Evolutionary conservation across 2,113 vertebrate genomes (phyloP), one percentile per base, ranked within the genome.

Genomic region (Rostratula benghalensis): DNA sequence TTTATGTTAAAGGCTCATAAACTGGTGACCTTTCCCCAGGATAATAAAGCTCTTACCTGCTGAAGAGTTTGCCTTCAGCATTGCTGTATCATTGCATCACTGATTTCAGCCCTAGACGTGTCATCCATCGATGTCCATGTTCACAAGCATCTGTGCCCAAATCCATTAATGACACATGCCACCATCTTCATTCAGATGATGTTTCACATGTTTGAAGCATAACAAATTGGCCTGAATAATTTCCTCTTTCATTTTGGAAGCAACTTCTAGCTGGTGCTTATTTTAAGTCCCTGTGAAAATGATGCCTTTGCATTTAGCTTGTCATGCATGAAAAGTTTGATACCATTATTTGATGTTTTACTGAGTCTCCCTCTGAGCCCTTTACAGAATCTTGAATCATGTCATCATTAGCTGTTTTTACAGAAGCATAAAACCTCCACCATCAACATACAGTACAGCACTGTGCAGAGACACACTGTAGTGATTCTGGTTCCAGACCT

Each of bases 321-420:
- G 68, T 86, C 83, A 77, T 1, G 68, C 89, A 43, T 78, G 79
- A 90, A 2, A 83, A 35, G 79, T 63, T 8, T 96, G 93, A 92
- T 80, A 80, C 85, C 9, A 13, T 71, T 74, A 69, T 74, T 85
- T 81, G 93, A 86, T 90, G 86, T 90, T 89, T 92, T 81, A 93
- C 76, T 77, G 71, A 74, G 75, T 65, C 46, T 86, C 75, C 64
- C 82, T 61, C 76, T 4, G 80, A 89, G 80, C 64, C 60, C 64
- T 83, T 41, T 59, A 61, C 80, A 93, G 83, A 74, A 81, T 92
- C 54, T 57, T 19, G 25, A 89, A 83, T 63, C 68, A 33, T 70
- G 64, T 70, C 83, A 78, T 70, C 11, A 2, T 92, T 83, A 86
- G 57, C 48, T 73, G 57, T 68, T 90, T 83, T 31, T 54, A 69